Percentiles rank a stretch among this genome's conserved stretches.
These are phyloP conservation scores for Hippasteria phrygiana DNA, from an alignment of 53 echinoderm and acorn worm genomes.

Conservation along the genomic window DNA sequence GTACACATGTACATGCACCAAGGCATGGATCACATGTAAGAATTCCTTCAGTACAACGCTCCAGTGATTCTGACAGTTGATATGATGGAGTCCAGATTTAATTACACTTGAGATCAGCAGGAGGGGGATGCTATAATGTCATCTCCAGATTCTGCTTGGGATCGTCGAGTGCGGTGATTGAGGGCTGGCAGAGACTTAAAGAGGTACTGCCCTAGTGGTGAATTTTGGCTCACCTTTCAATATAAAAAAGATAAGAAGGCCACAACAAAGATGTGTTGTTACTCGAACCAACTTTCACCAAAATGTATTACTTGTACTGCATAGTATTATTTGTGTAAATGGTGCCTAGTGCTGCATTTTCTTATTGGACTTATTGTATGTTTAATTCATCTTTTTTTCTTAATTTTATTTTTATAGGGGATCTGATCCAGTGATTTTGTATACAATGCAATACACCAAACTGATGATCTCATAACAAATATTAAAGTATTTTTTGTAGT, in stretches of 20 bases:
- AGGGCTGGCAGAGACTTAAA: background rate
- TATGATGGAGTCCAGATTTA: conserved; percentile 32
- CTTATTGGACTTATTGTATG: background rate
- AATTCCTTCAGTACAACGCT: background rate
- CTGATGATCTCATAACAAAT: no score
- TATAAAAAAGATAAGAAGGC: no score
- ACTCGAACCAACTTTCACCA: no score
- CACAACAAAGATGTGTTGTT: no score
- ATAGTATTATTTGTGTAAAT: no score
- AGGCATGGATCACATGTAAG: background rate
- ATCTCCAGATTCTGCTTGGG: background rate
- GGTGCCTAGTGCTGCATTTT: no score
- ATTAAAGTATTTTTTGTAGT: no score
- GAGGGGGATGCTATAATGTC: conserved; percentile 29
- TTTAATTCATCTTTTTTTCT: background rate
- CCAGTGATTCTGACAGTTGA: conserved; percentile 33
- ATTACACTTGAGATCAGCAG: conserved; percentile 45
- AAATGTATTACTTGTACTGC: no score
- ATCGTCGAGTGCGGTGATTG: background rate
- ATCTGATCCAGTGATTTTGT: no score
- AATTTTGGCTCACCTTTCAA: no score
- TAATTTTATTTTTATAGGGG: background rate
- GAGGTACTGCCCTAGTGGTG: background rate
- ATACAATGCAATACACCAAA: no score
- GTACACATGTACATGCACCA: background rate